Conservation (phyloP, 2,888 invertebrate species). For the Lissonota sp. region DNA sequence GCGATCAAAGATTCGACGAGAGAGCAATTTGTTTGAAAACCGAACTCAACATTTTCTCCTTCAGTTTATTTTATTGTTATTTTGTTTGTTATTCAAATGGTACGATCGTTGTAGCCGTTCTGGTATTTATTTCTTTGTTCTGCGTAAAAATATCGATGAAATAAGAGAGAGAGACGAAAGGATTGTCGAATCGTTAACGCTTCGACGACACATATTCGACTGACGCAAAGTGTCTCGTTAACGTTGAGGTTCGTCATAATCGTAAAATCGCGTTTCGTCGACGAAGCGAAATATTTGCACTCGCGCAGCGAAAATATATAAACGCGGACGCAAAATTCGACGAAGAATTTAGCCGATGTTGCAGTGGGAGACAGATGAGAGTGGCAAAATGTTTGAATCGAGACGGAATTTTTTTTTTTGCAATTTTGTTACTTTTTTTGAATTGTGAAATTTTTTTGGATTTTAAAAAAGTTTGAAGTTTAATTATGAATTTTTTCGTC, state of each 20-base stretch:
- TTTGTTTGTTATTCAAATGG: background rate
- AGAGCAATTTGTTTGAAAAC: background rate
- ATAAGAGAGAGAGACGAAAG: too few relatives aligned
- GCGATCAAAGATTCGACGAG: slow-evolving; percentile 17
- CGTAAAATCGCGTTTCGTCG: slow-evolving; percentile 51
- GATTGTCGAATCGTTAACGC: slow-evolving; percentile 1
- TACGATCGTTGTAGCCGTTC: slow-evolving; percentile 15
- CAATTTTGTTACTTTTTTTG: background rate
- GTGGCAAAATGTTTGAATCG: background rate
- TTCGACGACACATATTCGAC: slow-evolving; percentile 21
- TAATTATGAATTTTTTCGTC: background rate
- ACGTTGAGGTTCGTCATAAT: slow-evolving; percentile 32
- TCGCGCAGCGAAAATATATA: slow-evolving; percentile 55
- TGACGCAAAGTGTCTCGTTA: slow-evolving; percentile 46
- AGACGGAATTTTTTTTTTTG: background rate
- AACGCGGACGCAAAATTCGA: slow-evolving; percentile 17
- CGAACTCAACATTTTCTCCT: background rate
- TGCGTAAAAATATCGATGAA: too few relatives aligned
- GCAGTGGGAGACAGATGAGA: background rate
- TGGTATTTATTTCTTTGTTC: too few relatives aligned
- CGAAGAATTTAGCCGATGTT: slow-evolving; percentile 1
- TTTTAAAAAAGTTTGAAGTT: background rate
- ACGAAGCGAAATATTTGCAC: slow-evolving; percentile 50
- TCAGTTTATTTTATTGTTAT: background rate
- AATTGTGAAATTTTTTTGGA: background rate